Base-by-base conservation (phyloP, 2,113 vertebrate species). In the human region DNA sequence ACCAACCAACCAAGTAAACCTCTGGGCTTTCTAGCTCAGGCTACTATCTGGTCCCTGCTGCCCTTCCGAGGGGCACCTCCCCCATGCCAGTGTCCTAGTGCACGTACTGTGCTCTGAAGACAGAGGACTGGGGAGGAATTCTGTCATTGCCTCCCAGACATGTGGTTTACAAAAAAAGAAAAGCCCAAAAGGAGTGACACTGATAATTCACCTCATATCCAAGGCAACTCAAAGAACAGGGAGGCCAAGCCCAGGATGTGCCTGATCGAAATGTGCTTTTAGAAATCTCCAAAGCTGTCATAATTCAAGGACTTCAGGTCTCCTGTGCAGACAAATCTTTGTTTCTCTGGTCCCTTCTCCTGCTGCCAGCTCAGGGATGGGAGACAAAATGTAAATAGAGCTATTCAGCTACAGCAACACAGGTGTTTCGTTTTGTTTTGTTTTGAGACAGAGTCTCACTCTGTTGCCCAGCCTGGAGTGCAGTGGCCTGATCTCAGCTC, bases 141-240 rank as follows among this genome's bases (percentile, higher is more conserved):
- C 78, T 82, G 27, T 43, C 17, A 20, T 0, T 73, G 78, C 80
- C 30, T 84, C 81, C 40, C 45, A 0, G n/a, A 73, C 52, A 27
- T 2, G 0, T 0, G 32, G 43, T n/a, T 20, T 16, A 6, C 70
- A 70, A 83, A 64, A 38, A 17, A 25, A 48, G 8, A 70, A 45
- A 27, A 72, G 40, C 68, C 38, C 76, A 9, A 43, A 43, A 61
- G 38, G 70, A 93, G 38, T 30, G 17, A 91, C 43, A 18, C 90
- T 91, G 95, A 96, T 89, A 87, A 96, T 92, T 64, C 0, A 0
- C 80, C 50, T 91, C 78, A 3, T 32, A 59, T 52, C 64, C 83
- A 93, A 73, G 82, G 87, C 78, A 95, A 68, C 83, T 80, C 87
- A 43, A 35, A 87, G 90, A 96, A 83, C 75, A 66, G 84, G 73